These are phyloP conservation scores for Acanthornis magna DNA, from an alignment of 2,797 vertebrate species.

Conservation along the genomic window DNA sequence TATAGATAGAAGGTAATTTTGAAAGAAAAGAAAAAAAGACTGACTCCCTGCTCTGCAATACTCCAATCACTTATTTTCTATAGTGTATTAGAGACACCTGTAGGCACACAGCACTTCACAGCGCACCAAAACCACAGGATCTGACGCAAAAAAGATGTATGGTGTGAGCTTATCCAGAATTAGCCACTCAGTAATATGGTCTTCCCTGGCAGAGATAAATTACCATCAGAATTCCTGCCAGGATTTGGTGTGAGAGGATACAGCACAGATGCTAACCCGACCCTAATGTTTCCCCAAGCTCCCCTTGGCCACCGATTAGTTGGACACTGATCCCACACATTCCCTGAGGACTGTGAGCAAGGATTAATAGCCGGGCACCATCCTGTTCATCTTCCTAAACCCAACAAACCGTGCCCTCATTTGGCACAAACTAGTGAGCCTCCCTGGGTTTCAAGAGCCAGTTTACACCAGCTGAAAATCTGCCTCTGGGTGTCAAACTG, in stretches of 20 bases:
- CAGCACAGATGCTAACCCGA: background rate
- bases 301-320: background rate
- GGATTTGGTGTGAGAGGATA: background rate
- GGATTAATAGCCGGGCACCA: background rate
- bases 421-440: background rate
- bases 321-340: background rate
- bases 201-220: background rate
- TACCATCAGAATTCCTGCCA: background rate
- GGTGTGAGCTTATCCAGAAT: background rate
- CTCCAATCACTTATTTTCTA: background rate
- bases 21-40: background rate
- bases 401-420: background rate
- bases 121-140: background rate
- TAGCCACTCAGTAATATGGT: background rate
- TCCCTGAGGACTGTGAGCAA: background rate
- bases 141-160: background rate
- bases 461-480: background rate
- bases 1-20: background rate
- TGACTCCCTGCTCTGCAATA: background rate
- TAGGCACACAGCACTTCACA: background rate
- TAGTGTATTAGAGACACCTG: background rate
- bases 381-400: background rate
- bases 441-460: background rate
- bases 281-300: background rate
- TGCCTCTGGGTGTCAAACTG: background rate